Evolutionary conservation across 2,797 vertebrate species (phyloP), one percentile per base, ranked within the genome.

Genomic region (Otus scops): DNA sequence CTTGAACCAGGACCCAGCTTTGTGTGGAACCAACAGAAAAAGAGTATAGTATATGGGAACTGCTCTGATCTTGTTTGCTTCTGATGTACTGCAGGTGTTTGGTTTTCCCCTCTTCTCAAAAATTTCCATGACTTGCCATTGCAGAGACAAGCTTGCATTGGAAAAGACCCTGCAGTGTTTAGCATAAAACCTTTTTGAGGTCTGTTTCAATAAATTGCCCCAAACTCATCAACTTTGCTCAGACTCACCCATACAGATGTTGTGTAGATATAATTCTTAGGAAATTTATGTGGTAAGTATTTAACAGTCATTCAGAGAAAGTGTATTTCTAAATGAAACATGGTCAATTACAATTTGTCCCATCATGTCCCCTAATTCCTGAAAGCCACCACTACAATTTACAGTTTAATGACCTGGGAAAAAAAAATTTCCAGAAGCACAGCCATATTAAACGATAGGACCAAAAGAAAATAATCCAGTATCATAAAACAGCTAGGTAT

Each of bases 261-360:
- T 39, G 7, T 30, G 7, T 91, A 11, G 54, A 11, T 83, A 14
- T 74, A 70, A 85, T 75, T 79, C 48, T 28, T 60, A 39, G 34
- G 47, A 91, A 79, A 74, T 75, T 50, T 88, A 32, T 75, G 14
- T 89, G 53, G 74, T 61, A 94, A 86, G 21, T 71, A 75, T 82
- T 85, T 80, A 67, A 38, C 79, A 51, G 20, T 50, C 47, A 32
- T 88, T 88, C 15, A 64, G 45, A 64, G 57, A 61, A 88, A 30
- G 11, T 60, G 4, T 53, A 53, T 91, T 97, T 97, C 73, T 89
- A 77, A 92, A 84, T 95, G 22, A 63, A 90, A 74, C 36, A 64
- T 30, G 17, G 21, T 89, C 3, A 43, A 93, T 94, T 76, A 34
- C 71, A 56, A 65, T 81, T 81, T 67, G 20, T 78, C 36, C 20